Conservation (phyloP, 2,797 vertebrate genomes). For the Artibeus lituratus region DNA sequence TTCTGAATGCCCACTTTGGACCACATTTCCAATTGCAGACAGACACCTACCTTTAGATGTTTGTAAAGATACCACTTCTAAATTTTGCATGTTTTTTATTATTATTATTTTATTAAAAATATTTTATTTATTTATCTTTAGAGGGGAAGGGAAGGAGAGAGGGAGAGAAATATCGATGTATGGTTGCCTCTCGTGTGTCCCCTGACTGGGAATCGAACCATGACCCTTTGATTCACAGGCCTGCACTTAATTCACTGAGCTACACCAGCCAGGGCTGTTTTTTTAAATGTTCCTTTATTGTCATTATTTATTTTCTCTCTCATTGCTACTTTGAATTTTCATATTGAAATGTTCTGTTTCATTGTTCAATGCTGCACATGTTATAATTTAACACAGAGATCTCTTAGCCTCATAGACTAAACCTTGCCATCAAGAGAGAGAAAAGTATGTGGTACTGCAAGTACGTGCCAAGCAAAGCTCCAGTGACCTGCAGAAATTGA, state of each 20-base stretch:
- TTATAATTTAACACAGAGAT: neutral
- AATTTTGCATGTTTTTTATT: neutral
- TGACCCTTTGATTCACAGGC: no score
- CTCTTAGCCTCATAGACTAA: neutral
- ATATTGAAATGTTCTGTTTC: neutral
- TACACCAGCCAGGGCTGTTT: no score
- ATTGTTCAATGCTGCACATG: neutral
- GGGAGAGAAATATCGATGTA: no score
- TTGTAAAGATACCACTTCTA: neutral
- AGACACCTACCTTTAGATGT: neutral
- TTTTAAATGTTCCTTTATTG: neutral
- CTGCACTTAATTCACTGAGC: no score
- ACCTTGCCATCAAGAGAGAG: neutral
- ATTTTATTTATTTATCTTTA: no score
- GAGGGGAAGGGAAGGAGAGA: no score
- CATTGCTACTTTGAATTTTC: constrained; percentile 5
- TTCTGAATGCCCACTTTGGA: neutral
- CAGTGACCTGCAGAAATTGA: neutral
- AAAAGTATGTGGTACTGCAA: neutral
- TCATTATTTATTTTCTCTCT: neutral
- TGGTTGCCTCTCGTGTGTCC: no score
- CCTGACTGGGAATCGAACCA: no score
- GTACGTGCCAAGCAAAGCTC: neutral
- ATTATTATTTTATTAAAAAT: no score
- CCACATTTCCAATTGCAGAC: neutral